Evolutionary conservation across 2,113 vertebrate genomes (phyloP).

Genomic region (Fregata magnificens): DNA sequence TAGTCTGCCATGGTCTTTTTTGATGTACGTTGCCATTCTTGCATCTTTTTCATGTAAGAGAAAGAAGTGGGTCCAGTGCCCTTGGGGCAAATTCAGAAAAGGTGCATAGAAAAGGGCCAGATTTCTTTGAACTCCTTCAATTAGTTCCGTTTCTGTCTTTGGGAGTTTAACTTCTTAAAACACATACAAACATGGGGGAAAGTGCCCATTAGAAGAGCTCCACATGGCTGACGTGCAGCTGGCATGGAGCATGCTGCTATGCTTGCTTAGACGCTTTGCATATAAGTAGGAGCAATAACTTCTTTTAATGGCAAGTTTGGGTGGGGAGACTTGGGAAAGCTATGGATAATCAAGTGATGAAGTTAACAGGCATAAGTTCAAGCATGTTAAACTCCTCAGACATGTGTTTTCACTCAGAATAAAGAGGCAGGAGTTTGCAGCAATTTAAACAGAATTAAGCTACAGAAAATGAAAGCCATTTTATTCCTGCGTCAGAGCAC

Average conservation of each 20-base stretch:
- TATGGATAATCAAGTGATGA: conserved; percentile 24
- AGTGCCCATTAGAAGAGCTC: neutral
- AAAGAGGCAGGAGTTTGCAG: conserved; percentile 26
- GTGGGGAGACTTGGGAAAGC: neutral
- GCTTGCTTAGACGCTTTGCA: neutral
- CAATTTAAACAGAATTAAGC: conserved; percentile 60
- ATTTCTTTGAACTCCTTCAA: neutral
- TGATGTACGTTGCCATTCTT: neutral
- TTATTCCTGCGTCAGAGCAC: neutral
- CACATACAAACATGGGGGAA: fast-evolving
- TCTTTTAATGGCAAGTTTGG: neutral
- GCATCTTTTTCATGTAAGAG: neutral
- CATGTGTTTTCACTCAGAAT: conserved; percentile 60
- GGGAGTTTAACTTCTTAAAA: neutral
- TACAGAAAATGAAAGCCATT: conserved; percentile 42
- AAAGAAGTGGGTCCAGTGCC: neutral
- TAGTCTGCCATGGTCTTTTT: neutral
- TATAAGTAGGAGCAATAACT: neutral
- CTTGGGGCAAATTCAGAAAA: neutral
- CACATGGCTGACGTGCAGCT: neutral
- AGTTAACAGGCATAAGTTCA: conserved; percentile 33
- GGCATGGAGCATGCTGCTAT: neutral
- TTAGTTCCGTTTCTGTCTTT: neutral
- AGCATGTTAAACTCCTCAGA: neutral
- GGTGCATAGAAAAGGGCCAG: neutral